Percentiles rank a stretch among this genome's conserved stretches.
These are phyloP conservation scores for Prosopocoilus inquinatus DNA, from an alignment of 2,888 invertebrate genomes.

Conservation along the genomic window DNA sequence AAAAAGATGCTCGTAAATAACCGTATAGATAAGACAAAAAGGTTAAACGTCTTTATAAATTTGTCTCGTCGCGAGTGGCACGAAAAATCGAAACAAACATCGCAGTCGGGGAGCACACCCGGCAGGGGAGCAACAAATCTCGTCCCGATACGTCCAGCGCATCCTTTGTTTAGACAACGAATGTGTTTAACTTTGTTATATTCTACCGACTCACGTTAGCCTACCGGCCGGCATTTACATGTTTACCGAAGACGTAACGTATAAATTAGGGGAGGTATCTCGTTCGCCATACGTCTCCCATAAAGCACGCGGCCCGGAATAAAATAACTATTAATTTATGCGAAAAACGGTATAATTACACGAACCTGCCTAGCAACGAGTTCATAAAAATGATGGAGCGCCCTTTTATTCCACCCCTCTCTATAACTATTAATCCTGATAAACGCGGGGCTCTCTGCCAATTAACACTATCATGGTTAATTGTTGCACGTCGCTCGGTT, in stretches of 20 bases:
- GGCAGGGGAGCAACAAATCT: constrained; percentile 38
- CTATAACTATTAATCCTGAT: too few relatives aligned
- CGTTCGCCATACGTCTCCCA: constrained; percentile 36
- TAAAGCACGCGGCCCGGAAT: constrained; percentile 33
- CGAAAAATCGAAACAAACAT: background rate
- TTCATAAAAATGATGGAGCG: constrained; percentile 37
- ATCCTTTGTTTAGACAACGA: constrained; percentile 43
- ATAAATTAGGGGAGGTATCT: constrained; percentile 40
- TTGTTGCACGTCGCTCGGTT: too few relatives aligned
- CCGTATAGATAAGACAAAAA: constrained; percentile 2
- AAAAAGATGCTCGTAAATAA: constrained; percentile 4
- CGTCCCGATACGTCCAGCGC: constrained; percentile 32
- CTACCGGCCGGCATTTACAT: constrained; percentile 22
- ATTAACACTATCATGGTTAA: too few relatives aligned
- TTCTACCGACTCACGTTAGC: constrained; percentile 42
- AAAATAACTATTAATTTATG: constrained; percentile 42
- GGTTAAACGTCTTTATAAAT: constrained; percentile 1
- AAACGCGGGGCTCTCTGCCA: too few relatives aligned
- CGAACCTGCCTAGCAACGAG: constrained; percentile 34
- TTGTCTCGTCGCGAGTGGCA: constrained; percentile 9
- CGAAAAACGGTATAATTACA: constrained; percentile 38
- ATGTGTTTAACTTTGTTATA: constrained; percentile 44
- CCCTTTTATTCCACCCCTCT: constrained; percentile 29
- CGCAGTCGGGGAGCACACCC: constrained; percentile 16
- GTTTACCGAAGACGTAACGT: constrained; percentile 29